These are phyloP conservation scores for Flexamia atlantica DNA, from an alignment of 2,888 invertebrate genomes.

Conservation along the genomic window DNA sequence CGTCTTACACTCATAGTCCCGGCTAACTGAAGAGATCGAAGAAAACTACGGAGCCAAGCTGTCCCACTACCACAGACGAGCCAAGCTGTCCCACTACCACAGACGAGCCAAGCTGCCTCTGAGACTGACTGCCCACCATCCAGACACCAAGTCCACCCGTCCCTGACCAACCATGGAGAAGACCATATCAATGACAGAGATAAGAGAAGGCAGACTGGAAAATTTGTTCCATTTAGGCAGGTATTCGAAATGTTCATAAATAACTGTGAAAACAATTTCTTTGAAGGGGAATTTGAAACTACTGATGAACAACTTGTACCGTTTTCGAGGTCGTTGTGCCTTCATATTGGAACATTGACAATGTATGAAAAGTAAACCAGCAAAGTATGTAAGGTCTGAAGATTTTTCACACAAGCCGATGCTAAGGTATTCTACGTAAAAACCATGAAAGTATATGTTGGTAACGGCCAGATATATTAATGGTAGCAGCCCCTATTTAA, in stretches of 20 bases:
- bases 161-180: too few species aligned
- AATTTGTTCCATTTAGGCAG: slow-evolving; percentile 46
- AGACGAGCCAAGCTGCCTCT: too few species aligned
- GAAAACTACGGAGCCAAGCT: too few species aligned
- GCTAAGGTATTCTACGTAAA: slow-evolving; percentile 45
- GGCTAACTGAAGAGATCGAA: too few species aligned
- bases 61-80: too few species aligned
- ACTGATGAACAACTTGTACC: slow-evolving; percentile 55
- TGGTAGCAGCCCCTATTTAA: slow-evolving; percentile 16
- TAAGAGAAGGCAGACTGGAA: slow-evolving; percentile 11
- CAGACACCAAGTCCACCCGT: too few species aligned
- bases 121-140: too few species aligned
- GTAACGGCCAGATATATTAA: slow-evolving; percentile 18
- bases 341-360: too few species aligned
- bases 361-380: slow-evolving; percentile 51
- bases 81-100: too few species aligned
- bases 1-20: too few species aligned
- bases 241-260: slow-evolving; percentile 50
- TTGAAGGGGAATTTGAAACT: slow-evolving; percentile 24
- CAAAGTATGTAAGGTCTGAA: slow-evolving; percentile 60
- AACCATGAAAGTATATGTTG: slow-evolving; percentile 52
- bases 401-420: slow-evolving; percentile 46
- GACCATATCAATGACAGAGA: slow-evolving; percentile 38
- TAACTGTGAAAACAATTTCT: slow-evolving; percentile 41
- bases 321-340: slow-evolving; percentile 51